A percentile compares a stretch with the other conserved stretches of the same genome.
Conservation (phyloP, 2,888 invertebrate genomes). For the Andrena flavipes region DNA sequence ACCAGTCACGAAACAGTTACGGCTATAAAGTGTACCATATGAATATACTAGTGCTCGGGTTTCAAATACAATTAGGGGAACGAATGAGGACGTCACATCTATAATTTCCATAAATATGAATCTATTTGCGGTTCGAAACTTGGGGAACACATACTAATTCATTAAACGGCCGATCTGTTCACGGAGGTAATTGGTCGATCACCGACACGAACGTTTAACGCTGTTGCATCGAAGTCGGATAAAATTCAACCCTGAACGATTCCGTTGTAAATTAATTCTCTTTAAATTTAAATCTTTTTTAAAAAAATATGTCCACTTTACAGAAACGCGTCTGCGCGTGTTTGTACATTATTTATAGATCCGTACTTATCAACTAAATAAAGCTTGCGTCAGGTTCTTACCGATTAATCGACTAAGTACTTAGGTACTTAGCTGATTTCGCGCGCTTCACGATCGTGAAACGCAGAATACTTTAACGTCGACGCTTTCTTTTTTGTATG, state of each 20-base stretch:
- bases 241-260: conserved; percentile 24
- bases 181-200: conserved; percentile 11
- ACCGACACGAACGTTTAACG: neutral
- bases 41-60: neutral
- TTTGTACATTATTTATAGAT: conserved; percentile 27
- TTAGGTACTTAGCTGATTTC: neutral
- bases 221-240: conserved; percentile 9
- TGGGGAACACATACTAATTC: conserved; percentile 5
- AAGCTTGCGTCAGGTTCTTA: conserved; percentile 46
- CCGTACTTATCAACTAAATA: conserved; percentile 50
- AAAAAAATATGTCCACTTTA: conserved; percentile 48
- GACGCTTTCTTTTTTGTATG: neutral
- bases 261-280: conserved; percentile 24
- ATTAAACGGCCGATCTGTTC: conserved; percentile 1
- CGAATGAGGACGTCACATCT: conserved; percentile 17
- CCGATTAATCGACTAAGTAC: conserved; percentile 20
- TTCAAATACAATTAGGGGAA: neutral
- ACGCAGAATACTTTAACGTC: neutral
- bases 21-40: neutral
- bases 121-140: neutral
- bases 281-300: conserved; percentile 11
- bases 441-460: conserved; percentile 10
- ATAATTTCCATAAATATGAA: neutral
- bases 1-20: neutral
- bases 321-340: conserved; percentile 16